Conservation (phyloP, 2,888 invertebrate genomes). For the Pammene fasciana region DNA sequence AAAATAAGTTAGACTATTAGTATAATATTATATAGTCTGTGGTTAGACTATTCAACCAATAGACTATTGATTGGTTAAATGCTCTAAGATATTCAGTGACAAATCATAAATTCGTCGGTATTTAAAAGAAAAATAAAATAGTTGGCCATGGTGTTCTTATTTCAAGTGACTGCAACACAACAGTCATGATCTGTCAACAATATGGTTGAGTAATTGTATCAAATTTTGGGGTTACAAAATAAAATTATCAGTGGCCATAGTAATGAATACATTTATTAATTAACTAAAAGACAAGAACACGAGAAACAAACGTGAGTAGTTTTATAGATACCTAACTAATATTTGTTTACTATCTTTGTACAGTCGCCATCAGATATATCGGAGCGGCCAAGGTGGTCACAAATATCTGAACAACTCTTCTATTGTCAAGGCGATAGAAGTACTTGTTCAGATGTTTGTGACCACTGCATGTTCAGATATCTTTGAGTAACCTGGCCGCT, state of each 20-base stretch:
- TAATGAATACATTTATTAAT: conserved; percentile 55
- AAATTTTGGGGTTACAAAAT: conserved; percentile 78
- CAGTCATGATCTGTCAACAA: conserved; percentile 42
- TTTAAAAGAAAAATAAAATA: conserved; percentile 22
- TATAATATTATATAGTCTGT: too few relatives aligned
- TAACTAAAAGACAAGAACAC: conserved; percentile 52
- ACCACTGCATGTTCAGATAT: too few relatives aligned
- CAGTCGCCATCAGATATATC: too few relatives aligned
- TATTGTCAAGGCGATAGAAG: too few relatives aligned
- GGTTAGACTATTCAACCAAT: too few relatives aligned
- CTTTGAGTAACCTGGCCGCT: too few relatives aligned
- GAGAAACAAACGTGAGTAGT: conserved; percentile 61
- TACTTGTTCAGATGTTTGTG: too few relatives aligned
- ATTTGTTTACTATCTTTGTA: background rate
- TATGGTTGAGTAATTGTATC: conserved; percentile 64
- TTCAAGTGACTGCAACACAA: conserved; percentile 51
- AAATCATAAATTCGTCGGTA: conserved; percentile 3
- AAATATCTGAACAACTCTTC: too few relatives aligned
- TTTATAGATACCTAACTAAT: conserved; percentile 14
- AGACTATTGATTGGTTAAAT: too few relatives aligned
- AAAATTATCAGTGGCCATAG: conserved; percentile 77
- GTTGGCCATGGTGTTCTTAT: conserved; percentile 56
- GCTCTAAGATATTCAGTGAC: background rate
- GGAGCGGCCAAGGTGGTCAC: too few relatives aligned
- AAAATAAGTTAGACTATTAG: too few relatives aligned